Conservation (phyloP, 1,140 invertebrate genomes). For the Doryteuthis pealeii region DNA sequence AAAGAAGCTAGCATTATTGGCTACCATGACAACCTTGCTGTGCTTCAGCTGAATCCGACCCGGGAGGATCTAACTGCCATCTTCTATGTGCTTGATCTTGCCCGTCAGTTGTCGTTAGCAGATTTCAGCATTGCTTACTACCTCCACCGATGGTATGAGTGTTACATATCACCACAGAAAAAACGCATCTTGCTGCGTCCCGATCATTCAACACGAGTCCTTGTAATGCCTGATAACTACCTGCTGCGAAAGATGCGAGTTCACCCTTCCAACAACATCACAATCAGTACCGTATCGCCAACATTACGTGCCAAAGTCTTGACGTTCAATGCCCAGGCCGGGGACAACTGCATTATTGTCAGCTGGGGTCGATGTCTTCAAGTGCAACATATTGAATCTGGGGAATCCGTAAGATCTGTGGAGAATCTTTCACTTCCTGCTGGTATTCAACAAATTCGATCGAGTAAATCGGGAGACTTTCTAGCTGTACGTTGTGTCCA, state of each 20-base stretch:
- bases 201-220: constrained; percentile 37
- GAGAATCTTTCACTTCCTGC: constrained; percentile 33
- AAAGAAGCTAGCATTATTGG: constrained; percentile 37
- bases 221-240: constrained; percentile 37
- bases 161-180: constrained; percentile 43
- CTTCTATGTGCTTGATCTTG: constrained; percentile 42
- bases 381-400: constrained; percentile 27
- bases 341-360: constrained; percentile 29
- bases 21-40: constrained; percentile 29
- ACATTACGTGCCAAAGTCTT: constrained; percentile 30
- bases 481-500: constrained; percentile 38
- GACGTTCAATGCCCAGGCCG: constrained; percentile 34
- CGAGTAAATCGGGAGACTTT: constrained; percentile 40
- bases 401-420: constrained; percentile 24
- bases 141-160: constrained; percentile 42
- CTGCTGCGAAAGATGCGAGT: constrained; percentile 35
- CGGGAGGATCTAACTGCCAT: constrained; percentile 33
- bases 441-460: constrained; percentile 39
- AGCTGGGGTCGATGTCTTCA: constrained; percentile 29
- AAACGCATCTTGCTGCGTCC: constrained; percentile 37
- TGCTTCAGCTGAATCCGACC: constrained; percentile 40
- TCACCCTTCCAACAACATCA: constrained; percentile 18
- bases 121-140: constrained; percentile 40
- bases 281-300: constrained; percentile 23
- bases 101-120: constrained; percentile 27